phyloP scores from a whole-genome alignment of 2,113 vertebrate species.

The Calcarius ornatus region DNA sequence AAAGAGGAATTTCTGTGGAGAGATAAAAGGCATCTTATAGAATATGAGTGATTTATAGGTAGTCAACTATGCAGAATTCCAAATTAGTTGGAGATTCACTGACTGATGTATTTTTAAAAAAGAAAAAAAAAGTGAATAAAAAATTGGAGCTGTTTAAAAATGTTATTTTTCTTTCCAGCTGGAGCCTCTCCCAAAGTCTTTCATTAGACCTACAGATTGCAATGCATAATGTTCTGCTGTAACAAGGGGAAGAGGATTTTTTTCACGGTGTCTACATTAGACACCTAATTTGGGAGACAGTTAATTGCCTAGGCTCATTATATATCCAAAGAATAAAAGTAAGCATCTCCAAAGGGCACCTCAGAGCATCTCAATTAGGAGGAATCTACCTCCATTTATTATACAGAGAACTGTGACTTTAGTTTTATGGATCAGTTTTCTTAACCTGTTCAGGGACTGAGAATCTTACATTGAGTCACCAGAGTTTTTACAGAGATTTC shows the following conservation, averaged over 20 bases:
- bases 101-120: slow-evolving; percentile 1
- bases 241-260: not conserved
- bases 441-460: not conserved
- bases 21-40: not conserved
- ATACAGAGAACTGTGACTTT: not conserved
- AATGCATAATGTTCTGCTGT: not conserved
- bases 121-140: not conserved
- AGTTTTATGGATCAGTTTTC: not conserved
- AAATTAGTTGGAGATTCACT: slow-evolving; percentile 15
- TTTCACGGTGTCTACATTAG: not conserved
- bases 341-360: slow-evolving; percentile 17
- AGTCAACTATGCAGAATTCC: not conserved
- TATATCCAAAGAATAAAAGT: slow-evolving; percentile 26
- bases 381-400: not conserved
- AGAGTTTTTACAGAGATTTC: not conserved
- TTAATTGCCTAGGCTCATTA: slow-evolving; percentile 40
- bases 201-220: not conserved
- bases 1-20: not conserved
- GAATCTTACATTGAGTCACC: not conserved
- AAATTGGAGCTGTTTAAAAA: not conserved
- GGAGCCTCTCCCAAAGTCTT: not conserved
- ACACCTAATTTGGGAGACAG: not conserved
- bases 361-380: slow-evolving; percentile 7
- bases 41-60: slow-evolving; percentile 15
- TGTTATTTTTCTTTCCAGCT: not conserved